Conservation (phyloP, 2,888 invertebrate genomes). For the Ophraella communa region DNA sequence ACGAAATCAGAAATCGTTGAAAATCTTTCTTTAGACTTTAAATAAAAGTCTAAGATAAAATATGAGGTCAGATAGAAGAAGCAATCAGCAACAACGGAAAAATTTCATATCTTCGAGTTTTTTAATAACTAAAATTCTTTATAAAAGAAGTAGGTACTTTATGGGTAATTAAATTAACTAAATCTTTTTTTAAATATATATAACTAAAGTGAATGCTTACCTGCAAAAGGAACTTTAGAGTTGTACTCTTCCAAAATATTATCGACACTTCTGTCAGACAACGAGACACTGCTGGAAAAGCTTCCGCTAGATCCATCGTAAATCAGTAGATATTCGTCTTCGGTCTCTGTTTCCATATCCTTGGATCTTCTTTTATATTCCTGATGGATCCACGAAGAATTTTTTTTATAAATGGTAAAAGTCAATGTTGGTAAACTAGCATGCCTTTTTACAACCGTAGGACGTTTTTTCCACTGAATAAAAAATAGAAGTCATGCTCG, state of each 20-base stretch:
- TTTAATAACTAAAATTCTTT: too few species aligned
- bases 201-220: too few species aligned
- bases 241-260: conserved; percentile 85
- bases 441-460: conserved; percentile 35
- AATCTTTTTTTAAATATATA: too few species aligned
- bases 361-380: conserved; percentile 85
- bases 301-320: conserved; percentile 74
- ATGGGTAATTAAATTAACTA: too few species aligned
- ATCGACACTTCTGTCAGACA: conserved; percentile 80
- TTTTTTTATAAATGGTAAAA: conserved; percentile 33
- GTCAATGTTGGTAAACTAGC: conserved; percentile 29
- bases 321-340: conserved; percentile 62
- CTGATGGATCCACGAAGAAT: conserved; percentile 59
- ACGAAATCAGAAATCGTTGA: too few species aligned
- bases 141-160: too few species aligned
- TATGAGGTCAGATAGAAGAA: too few species aligned
- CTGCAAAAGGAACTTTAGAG: conserved; percentile 87
- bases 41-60: too few species aligned
- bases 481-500: conserved; percentile 31
- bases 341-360: conserved; percentile 86
- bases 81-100: too few species aligned
- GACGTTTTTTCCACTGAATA: conserved; percentile 25
- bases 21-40: too few species aligned
- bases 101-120: too few species aligned
- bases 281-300: conserved; percentile 73